A percentile compares a stretch with the other conserved stretches of the same genome.
Evolutionary conservation across 2,113 vertebrate genomes (phyloP).

Genomic region (Zapornia atra): DNA sequence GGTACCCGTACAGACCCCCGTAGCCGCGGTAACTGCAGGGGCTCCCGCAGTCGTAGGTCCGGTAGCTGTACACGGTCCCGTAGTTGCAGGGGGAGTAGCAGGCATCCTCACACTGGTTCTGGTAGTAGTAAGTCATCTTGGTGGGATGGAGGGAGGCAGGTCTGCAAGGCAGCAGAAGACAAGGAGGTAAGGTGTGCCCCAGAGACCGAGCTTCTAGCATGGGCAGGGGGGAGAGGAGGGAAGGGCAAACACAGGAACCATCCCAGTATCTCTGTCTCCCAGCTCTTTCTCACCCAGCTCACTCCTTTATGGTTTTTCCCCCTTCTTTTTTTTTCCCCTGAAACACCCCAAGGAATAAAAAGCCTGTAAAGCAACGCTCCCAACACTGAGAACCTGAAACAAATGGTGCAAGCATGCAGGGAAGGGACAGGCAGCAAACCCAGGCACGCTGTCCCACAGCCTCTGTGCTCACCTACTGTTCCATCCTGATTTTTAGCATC

Average conservation of each 20-base stretch:
- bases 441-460: fast-evolving
- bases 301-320: background rate
- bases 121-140: slow-evolving; percentile 33
- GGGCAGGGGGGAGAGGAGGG: background rate
- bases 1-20: fast-evolving
- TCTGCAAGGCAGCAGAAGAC: background rate
- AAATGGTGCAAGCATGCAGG: background rate
- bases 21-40: background rate
- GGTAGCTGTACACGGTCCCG: background rate
- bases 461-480: background rate
- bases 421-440: background rate
- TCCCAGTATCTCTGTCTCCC: fast-evolving
- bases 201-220: fast-evolving
- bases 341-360: background rate
- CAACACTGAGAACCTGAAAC: background rate
- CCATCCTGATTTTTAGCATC: background rate
- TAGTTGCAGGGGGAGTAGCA: background rate
- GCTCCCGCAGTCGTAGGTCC: background rate
- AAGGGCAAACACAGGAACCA: fast-evolving
- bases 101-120: background rate
- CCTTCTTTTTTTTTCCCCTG: background rate
- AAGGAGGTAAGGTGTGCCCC: background rate
- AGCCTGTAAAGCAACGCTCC: background rate
- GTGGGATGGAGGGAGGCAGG: background rate
- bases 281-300: background rate